Conservation (phyloP, 2,888 invertebrate species). For the Mesochorus sp. region DNA sequence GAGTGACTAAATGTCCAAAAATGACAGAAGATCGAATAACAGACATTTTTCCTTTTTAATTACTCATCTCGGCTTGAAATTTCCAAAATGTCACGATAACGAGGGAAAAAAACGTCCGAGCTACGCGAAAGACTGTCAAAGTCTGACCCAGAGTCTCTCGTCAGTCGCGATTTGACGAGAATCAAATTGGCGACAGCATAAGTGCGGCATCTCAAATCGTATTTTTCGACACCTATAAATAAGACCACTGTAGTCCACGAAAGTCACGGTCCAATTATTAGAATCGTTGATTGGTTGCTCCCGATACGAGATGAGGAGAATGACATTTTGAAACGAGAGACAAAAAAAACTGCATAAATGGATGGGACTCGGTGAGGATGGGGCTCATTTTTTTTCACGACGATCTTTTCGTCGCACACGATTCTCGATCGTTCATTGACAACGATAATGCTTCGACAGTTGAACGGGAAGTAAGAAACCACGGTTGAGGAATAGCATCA, state of each 20-base stretch:
- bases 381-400: conserved; percentile 46
- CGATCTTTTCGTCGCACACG: conserved; percentile 25
- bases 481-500: conserved; percentile 1
- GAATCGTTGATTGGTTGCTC: conserved; percentile 75
- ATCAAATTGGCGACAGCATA: conserved; percentile 54
- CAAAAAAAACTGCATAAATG: conserved; percentile 62
- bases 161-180: no score
- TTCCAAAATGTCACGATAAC: not conserved
- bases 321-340: not conserved
- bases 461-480: conserved; percentile 27
- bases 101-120: not conserved
- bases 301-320: conserved; percentile 63
- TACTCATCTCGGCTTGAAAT: no score
- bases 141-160: conserved; percentile 47
- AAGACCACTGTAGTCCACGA: conserved; percentile 62
- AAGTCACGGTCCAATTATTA: conserved; percentile 76
- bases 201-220: conserved; percentile 30
- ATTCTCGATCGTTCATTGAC: conserved; percentile 44
- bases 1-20: not conserved
- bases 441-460: conserved; percentile 36
- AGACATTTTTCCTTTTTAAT: no score
- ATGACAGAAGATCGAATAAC: not conserved
- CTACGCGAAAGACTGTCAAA: conserved; percentile 30
- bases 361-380: conserved; percentile 45
- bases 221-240: conserved; percentile 71